Conservation (phyloP, 1,140 invertebrate species). For the Triops cancriformis region DNA sequence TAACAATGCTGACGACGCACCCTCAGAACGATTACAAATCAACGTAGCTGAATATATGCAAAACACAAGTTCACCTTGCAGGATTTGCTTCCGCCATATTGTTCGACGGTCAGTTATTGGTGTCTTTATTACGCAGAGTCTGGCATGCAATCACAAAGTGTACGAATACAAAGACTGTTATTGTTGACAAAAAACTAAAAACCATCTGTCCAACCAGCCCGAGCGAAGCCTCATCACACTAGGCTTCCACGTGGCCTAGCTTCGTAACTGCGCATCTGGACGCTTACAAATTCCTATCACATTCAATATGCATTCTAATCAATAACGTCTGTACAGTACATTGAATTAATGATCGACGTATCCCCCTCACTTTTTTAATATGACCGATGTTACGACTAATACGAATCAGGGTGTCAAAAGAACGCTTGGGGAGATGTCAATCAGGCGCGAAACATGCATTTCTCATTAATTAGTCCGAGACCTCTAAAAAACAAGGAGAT, state of each 20-base stretch:
- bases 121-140: not conserved
- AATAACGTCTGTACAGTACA: too few species aligned
- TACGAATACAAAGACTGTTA: not conserved
- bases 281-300: too few species aligned
- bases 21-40: not conserved
- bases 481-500: not conserved
- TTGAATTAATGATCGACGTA: too few species aligned
- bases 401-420: too few species aligned
- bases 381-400: too few species aligned
- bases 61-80: not conserved
- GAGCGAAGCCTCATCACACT: not conserved
- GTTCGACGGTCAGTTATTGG: not conserved
- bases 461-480: not conserved
- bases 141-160: not conserved
- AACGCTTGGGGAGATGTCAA: too few species aligned
- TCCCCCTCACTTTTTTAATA: too few species aligned
- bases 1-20: not conserved
- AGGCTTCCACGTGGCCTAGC: not conserved
- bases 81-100: constrained; percentile 5
- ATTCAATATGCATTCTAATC: too few species aligned
- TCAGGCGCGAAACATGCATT: too few species aligned
- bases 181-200: not conserved
- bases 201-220: not conserved
- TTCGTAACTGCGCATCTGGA: too few species aligned
- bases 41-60: not conserved